Percentiles rank a stretch among this genome's conserved stretches.
Conservation (phyloP, 2,113 vertebrate species). For the Ciconia stormi region DNA sequence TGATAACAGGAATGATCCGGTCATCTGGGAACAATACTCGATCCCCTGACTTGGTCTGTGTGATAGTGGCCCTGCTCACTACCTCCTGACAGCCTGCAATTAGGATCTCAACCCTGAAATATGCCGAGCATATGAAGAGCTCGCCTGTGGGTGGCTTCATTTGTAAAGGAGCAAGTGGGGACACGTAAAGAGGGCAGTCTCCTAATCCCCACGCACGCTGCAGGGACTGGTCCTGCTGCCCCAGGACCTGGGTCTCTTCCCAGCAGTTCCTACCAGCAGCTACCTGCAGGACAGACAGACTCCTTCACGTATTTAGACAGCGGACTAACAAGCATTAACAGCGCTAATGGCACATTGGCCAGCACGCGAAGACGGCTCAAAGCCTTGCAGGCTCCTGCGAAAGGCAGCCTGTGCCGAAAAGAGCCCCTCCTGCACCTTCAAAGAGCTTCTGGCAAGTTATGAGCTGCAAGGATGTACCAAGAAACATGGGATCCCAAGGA, state of each 20-base stretch:
- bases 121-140: neutral
- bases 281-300: neutral
- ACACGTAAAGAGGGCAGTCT: neutral
- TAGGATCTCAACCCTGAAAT: neutral
- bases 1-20: neutral
- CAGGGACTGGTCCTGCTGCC: neutral
- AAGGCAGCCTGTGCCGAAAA: neutral
- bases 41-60: neutral
- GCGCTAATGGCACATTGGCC: fast-evolving
- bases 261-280: neutral
- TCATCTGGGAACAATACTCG: neutral
- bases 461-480: neutral
- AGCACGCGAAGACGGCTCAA: neutral
- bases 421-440: neutral
- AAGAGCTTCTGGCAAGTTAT: neutral
- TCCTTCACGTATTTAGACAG: neutral
- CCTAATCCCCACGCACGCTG: fast-evolving
- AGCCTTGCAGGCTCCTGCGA: fast-evolving
- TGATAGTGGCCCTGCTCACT: neutral
- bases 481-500: neutral
- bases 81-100: neutral
- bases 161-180: neutral
- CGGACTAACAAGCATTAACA: neutral
- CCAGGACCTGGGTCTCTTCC: neutral
- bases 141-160: neutral